These are phyloP conservation scores for Motacilla alba DNA, from an alignment of 2,113 vertebrate species.

Conservation along the genomic window DNA sequence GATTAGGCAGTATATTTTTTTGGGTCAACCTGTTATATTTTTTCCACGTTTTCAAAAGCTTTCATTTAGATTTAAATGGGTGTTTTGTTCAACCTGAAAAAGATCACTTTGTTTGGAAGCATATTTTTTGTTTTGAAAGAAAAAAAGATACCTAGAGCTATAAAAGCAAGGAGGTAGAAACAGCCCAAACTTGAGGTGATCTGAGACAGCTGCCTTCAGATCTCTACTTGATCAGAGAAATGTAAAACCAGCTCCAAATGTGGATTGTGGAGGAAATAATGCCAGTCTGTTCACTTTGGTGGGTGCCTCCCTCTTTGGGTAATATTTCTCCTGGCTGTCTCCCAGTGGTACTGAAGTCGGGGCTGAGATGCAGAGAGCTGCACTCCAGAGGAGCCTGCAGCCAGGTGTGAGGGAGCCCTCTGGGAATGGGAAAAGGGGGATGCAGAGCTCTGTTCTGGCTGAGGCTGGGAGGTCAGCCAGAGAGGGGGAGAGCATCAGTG, in stretches of 20 bases:
- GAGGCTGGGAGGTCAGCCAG: rapidly evolving
- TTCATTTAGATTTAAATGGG: background rate
- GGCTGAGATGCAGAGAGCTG: background rate
- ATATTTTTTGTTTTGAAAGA: background rate
- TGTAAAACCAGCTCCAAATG: background rate
- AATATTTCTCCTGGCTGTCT: background rate
- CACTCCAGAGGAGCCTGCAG: background rate
- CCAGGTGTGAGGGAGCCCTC: background rate
- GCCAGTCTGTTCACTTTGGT: background rate
- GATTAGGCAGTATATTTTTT: background rate
- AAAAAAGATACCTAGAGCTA: background rate
- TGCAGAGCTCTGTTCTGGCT: background rate
- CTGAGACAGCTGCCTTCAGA: background rate
- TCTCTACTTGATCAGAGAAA: background rate
- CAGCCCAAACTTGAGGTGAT: background rate
- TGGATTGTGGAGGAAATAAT: background rate
- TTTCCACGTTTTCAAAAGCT: background rate
- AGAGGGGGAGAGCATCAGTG: background rate
- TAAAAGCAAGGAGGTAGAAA: background rate
- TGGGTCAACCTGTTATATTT: background rate
- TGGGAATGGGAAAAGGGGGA: background rate
- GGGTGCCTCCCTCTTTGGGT: background rate
- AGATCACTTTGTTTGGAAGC: background rate
- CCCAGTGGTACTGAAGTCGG: rapidly evolving
- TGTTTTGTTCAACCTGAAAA: background rate